Evolutionary conservation across 2,888 invertebrate genomes (phyloP).

Genomic region (Barypeithes pellucidus): DNA sequence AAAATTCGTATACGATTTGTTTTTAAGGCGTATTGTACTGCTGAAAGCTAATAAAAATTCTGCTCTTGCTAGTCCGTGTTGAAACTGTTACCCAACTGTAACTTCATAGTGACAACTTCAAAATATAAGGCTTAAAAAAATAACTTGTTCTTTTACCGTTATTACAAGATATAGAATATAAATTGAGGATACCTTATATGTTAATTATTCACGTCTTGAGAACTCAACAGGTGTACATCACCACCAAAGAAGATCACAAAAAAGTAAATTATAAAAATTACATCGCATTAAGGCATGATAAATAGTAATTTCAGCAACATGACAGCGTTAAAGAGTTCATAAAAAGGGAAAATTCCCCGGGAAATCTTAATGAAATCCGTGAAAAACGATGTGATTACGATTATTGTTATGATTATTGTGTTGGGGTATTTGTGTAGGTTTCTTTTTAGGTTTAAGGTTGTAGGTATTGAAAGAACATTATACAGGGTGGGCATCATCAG

Average conservation of each 20-base stretch:
- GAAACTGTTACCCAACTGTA: too few relatives aligned
- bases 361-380: slow-evolving; percentile 23
- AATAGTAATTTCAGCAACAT: slow-evolving; percentile 3
- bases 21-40: too few relatives aligned
- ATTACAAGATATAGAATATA: too few relatives aligned
- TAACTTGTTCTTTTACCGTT: too few relatives aligned
- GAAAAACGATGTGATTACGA: slow-evolving; percentile 16
- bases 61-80: too few relatives aligned
- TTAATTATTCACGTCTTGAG: slow-evolving; percentile 6
- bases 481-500: too few relatives aligned
- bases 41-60: too few relatives aligned
- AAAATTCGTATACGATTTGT: too few relatives aligned
- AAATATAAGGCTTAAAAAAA: too few relatives aligned
- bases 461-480: too few relatives aligned
- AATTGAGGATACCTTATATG: too few relatives aligned
- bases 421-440: background rate
- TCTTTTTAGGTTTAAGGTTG: background rate
- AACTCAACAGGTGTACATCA: slow-evolving; percentile 9
- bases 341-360: slow-evolving; percentile 4
- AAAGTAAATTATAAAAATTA: slow-evolving; percentile 22
- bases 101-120: too few relatives aligned
- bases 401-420: slow-evolving; percentile 15
- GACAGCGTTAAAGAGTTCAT: slow-evolving; percentile 18
- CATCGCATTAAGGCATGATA: slow-evolving; percentile 9
- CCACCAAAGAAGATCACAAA: background rate